Evolutionary conservation across 1,140 invertebrate species (phyloP).

Genomic region (Proctacanthus coquilletti): DNA sequence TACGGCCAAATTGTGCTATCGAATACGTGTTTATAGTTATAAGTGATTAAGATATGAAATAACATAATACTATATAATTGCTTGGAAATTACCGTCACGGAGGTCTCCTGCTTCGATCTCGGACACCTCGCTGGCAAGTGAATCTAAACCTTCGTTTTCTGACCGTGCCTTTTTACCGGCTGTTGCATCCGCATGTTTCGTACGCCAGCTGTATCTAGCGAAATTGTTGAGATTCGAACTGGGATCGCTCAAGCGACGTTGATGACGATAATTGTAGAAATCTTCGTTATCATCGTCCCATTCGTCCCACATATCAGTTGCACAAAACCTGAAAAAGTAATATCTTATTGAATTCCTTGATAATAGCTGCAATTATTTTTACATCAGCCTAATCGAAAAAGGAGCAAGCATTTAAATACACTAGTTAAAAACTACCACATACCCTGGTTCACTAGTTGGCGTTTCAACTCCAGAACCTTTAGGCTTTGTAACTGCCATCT

Average conservation of each 20-base stretch:
- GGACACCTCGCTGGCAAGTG: slow-evolving; percentile 59
- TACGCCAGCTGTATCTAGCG: slow-evolving; percentile 64
- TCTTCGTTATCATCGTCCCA: slow-evolving; percentile 77
- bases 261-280: slow-evolving; percentile 60
- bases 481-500: slow-evolving; percentile 92
- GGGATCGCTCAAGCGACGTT: slow-evolving; percentile 83
- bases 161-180: slow-evolving; percentile 60
- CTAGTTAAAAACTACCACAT: background rate
- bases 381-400: no score
- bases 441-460: slow-evolving; percentile 79
- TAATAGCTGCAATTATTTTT: no score
- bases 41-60: no score
- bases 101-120: slow-evolving; percentile 91
- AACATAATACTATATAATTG: no score
- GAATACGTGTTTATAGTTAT: no score
- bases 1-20: no score
- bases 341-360: no score
- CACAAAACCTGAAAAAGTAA: slow-evolving; percentile 36
- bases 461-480: slow-evolving; percentile 85
- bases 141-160: slow-evolving; percentile 79
- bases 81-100: slow-evolving; percentile 59
- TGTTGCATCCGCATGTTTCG: slow-evolving; percentile 34
- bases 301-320: slow-evolving; percentile 74
- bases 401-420: no score
- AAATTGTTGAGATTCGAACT: slow-evolving; percentile 85